A percentile compares a stretch with the other conserved stretches of the same genome.
Conservation (phyloP, 2,113 vertebrate species). For the Ahaetulla prasina region DNA sequence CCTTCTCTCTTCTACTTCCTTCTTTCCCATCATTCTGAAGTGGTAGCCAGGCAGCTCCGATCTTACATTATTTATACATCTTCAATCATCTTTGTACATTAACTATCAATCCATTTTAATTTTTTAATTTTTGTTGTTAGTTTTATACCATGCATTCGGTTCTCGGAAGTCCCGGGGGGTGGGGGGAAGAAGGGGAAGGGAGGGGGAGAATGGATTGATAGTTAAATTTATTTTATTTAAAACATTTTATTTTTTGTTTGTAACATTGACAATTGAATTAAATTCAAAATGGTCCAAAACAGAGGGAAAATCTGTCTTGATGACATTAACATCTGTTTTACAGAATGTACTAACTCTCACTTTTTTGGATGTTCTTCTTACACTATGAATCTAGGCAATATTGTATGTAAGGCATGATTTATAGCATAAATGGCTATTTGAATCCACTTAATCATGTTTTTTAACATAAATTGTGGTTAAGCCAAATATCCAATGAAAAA, state of each 20-base stretch:
- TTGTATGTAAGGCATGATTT: neutral
- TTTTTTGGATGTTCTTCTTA: neutral
- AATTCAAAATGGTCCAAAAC: neutral
- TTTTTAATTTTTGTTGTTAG: too few relatives aligned
- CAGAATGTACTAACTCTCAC: neutral
- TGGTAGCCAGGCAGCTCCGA: too few relatives aligned
- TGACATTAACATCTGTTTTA: neutral
- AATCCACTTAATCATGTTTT: neutral
- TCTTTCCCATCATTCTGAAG: too few relatives aligned
- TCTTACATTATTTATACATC: too few relatives aligned
- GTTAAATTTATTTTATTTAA: neutral
- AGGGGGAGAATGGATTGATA: too few relatives aligned
- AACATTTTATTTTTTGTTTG: neutral
- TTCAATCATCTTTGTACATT: too few relatives aligned
- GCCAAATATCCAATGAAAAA: neutral
- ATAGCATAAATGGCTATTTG: neutral
- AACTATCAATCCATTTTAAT: too few relatives aligned
- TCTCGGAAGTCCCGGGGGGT: too few relatives aligned
- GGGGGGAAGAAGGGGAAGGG: too few relatives aligned
- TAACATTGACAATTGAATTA: too few relatives aligned
- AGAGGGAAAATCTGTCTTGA: neutral
- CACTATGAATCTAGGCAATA: neutral
- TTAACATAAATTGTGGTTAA: neutral
- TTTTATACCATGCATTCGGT: too few relatives aligned
- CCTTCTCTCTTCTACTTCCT: too few relatives aligned